Evolutionary conservation across 2,888 invertebrate genomes (phyloP).

Genomic region (Ectemnius cavifrons): DNA sequence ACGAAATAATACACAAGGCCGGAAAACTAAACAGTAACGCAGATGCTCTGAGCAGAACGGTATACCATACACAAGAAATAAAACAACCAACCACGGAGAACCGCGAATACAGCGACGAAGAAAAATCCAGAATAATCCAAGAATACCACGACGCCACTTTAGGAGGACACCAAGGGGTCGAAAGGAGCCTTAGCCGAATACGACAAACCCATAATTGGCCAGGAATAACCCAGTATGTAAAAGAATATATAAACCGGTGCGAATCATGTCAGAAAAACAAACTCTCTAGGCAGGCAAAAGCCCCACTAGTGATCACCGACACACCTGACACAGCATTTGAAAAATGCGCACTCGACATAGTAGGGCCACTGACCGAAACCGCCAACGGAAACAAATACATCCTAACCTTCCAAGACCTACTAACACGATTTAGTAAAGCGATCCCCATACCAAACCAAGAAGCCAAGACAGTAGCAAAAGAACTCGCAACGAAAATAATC

Average conservation of each 20-base stretch:
- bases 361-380: too few species aligned
- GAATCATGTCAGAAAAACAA: conserved; percentile 6
- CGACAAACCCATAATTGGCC: not conserved
- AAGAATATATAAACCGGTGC: not conserved
- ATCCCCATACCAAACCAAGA: not conserved
- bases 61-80: too few species aligned
- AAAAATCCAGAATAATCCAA: too few species aligned
- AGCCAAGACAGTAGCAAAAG: not conserved
- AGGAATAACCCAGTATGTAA: not conserved
- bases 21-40: conserved; percentile 65
- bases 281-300: not conserved
- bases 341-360: not conserved
- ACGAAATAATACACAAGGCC: conserved; percentile 65
- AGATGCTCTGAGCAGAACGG: conserved; percentile 51
- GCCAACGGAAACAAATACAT: too few species aligned
- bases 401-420: too few species aligned
- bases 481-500: not conserved
- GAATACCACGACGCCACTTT: not conserved
- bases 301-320: not conserved
- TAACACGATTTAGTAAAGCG: not conserved
- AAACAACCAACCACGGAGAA: too few species aligned
- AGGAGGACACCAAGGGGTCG: not conserved
- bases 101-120: too few species aligned
- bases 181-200: not conserved
- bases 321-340: not conserved